Base-by-base conservation (phyloP, 2,797 vertebrate genomes). In the Coluber constrictor region DNA sequence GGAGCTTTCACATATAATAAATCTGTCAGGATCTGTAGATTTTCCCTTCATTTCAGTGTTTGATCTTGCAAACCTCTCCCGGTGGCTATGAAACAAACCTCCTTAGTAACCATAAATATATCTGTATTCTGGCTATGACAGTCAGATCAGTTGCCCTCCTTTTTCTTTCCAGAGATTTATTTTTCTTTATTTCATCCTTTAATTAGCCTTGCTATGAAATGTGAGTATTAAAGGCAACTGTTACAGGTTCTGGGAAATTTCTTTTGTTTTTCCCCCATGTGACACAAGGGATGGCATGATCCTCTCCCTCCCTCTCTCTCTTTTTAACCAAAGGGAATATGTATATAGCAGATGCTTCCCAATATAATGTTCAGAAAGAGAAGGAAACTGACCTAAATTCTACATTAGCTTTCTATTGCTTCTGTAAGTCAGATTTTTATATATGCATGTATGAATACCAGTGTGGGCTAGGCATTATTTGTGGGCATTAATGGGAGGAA, bases 101-200 rank as follows among this genome's bases (percentile, higher is more conserved):
- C 90, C 91, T 74, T 66, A 29, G 51, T 92, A 92, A 91, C 47
- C 7, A 60, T 87, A 87, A 87, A 87, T 87, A 87, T 55, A 87
- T 87, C 25, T 87, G 27, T 87, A 9, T 90, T n/a, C 87, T 32
- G n/a, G 3, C 70, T 23, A 54, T 0, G 54, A 60, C 54, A n/a
- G 74, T 79, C 60, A 23, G 90, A 4, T 16, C 0, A 7, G 0
- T 57, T 57, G 92, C 6, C 51, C 59, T 90, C 16, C 25, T 23
- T 74, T 66, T 54, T 9, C 66, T 0, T 0, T 0, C 0, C 54
- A n/a, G 29, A 32, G 9, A 13, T n/a, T 20, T 59, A 61, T n/a
- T 13, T 92, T 87, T 1, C 57, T 43, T 18, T 89, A 55, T 79
- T 13, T 92, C 63, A 60, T 13, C 5, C n/a, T 79, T 74, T 88